Percentiles rank a stretch among this genome's conserved stretches.
Conservation (phyloP, 1,140 invertebrate genomes). For the Vollenhovia emeryi region DNA sequence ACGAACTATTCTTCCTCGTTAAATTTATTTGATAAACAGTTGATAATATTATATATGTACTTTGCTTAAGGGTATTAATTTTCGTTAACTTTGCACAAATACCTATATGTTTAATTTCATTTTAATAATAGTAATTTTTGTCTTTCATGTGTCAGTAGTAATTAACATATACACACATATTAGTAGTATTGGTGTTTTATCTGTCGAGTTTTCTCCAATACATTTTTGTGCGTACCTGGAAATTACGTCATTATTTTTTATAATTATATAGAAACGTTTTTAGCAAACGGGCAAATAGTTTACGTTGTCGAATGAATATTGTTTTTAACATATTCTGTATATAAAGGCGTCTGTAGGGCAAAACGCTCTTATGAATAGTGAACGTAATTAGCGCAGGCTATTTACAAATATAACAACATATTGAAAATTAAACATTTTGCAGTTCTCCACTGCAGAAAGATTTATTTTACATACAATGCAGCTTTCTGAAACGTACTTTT, state of each 20-base stretch:
- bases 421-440: neutral
- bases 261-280: neutral
- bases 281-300: neutral
- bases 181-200: neutral
- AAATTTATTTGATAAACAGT: neutral
- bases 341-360: neutral
- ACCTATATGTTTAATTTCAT: conserved; percentile 1
- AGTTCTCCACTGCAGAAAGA: neutral
- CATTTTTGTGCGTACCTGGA: neutral
- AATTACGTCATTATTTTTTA: neutral
- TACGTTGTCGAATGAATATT: neutral
- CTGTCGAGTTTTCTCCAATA: neutral
- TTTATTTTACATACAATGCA: neutral
- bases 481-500: neutral
- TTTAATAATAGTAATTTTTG: neutral
- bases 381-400: neutral
- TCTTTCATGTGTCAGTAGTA: neutral
- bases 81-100: neutral
- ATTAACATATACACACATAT: neutral
- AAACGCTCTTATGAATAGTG: neutral
- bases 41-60: neutral
- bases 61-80: neutral
- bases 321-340: neutral
- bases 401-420: neutral
- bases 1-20: neutral